phyloP scores from a whole-genome alignment of 2,888 invertebrate species.

The Netelia melanura region DNA sequence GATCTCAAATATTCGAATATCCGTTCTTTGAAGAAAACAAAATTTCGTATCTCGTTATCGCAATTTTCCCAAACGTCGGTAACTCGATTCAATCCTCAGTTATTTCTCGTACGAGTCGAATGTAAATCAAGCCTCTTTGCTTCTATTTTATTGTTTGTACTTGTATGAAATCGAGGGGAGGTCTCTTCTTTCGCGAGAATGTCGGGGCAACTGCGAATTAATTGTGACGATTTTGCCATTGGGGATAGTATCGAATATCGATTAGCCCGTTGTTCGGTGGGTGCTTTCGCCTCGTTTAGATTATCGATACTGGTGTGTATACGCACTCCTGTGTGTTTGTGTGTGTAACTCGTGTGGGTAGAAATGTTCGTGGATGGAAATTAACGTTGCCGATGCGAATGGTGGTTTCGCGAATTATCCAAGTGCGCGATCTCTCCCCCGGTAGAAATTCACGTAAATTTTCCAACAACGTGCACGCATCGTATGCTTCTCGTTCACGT shows the following conservation, averaged over 20 bases:
- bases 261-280: slow-evolving; percentile 54
- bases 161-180: not conserved
- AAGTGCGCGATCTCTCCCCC: slow-evolving; percentile 51
- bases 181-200: slow-evolving; percentile 20
- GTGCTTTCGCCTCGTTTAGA: slow-evolving; percentile 46
- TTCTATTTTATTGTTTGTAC: not conserved
- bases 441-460: slow-evolving; percentile 40
- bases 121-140: not conserved
- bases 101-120: slow-evolving; percentile 19
- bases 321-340: not conserved
- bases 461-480: slow-evolving; percentile 27
- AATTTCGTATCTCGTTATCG: not conserved
- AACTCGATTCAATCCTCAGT: not conserved
- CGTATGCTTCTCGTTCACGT: slow-evolving; percentile 38
- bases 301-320: slow-evolving; percentile 32
- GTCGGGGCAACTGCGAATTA: slow-evolving; percentile 53
- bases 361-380: slow-evolving; percentile 8
- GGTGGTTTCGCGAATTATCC: slow-evolving; percentile 53
- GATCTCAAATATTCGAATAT: not conserved
- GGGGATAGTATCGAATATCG: slow-evolving; percentile 68
- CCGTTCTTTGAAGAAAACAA: not conserved
- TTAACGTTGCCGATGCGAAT: slow-evolving; percentile 57
- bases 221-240: slow-evolving; percentile 64
- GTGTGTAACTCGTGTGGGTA: not conserved
- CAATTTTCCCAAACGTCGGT: not conserved